Evolutionary conservation across 2,888 invertebrate genomes (phyloP).

Genomic region (Cheilosia impressa): DNA sequence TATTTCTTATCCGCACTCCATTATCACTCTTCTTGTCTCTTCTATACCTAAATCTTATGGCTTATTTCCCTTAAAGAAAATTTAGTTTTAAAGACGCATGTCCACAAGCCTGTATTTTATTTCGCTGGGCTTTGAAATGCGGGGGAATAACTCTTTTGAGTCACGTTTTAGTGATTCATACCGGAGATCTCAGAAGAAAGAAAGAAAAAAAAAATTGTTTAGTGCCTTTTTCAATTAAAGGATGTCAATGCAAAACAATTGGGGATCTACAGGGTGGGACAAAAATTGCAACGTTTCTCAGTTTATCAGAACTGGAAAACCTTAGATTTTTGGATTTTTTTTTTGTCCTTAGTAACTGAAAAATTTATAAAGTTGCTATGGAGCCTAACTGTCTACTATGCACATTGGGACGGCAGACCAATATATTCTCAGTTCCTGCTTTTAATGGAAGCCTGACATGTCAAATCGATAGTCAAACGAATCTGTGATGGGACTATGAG

Average conservation of each 20-base stretch:
- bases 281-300: not conserved
- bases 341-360: no score
- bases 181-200: slow-evolving; percentile 40
- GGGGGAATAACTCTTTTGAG: slow-evolving; percentile 50
- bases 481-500: no score
- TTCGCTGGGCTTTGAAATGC: slow-evolving; percentile 27
- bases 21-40: not conserved
- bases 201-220: slow-evolving; percentile 59
- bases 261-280: slow-evolving; percentile 21
- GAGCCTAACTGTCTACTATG: no score
- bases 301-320: not conserved
- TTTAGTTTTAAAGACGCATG: slow-evolving; percentile 9
- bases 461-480: no score
- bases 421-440: no score
- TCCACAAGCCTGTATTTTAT: slow-evolving; percentile 24
- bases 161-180: slow-evolving; percentile 73
- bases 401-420: no score
- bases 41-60: not conserved
- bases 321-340: not conserved
- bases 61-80: slow-evolving; percentile 5
- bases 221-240: slow-evolving; percentile 64
- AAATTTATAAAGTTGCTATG: no score
- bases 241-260: slow-evolving; percentile 67
- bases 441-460: no score
- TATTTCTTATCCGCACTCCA: no score